Percentiles rank a stretch among this genome's conserved stretches.
Conservation (phyloP, 2,797 vertebrate species). For the Neosalanx taihuensis region DNA sequence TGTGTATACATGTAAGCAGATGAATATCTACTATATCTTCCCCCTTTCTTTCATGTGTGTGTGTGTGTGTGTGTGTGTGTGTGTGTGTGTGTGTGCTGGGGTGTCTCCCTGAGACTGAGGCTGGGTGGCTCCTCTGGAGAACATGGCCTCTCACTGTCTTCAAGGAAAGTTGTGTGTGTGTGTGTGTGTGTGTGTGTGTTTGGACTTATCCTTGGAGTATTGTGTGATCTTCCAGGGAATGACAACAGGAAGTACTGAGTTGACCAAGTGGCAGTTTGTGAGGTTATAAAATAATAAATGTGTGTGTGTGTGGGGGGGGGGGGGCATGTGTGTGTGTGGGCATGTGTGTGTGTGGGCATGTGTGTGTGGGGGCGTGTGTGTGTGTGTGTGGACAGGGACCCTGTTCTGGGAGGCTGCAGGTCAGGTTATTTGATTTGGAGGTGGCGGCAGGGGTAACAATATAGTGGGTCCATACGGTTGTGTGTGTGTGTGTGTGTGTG, state of each 20-base stretch:
- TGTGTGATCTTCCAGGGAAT: background rate
- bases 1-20: background rate
- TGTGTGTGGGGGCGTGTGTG: no score
- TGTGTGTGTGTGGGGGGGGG: no score
- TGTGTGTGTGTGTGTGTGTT: conserved; percentile 11
- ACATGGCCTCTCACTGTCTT: conserved; percentile 55
- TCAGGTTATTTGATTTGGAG: conserved; percentile 11
- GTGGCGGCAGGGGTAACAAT: background rate
- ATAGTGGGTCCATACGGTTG: background rate
- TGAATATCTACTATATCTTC: background rate
- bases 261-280: no score
- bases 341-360: no score
- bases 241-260: no score
- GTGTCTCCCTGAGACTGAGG: no score
- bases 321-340: no score
- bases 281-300: no score
- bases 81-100: no score
- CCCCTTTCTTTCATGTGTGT: conserved; percentile 1
- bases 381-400: conserved; percentile 11
- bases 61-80: background rate
- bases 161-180: conserved; percentile 51
- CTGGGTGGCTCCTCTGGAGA: conserved; percentile 30
- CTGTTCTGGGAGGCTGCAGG: background rate
- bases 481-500: no score
- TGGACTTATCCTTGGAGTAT: no score